Conservation (phyloP, 2,797 vertebrate genomes). For the Helicolenus hilgendorfi region DNA sequence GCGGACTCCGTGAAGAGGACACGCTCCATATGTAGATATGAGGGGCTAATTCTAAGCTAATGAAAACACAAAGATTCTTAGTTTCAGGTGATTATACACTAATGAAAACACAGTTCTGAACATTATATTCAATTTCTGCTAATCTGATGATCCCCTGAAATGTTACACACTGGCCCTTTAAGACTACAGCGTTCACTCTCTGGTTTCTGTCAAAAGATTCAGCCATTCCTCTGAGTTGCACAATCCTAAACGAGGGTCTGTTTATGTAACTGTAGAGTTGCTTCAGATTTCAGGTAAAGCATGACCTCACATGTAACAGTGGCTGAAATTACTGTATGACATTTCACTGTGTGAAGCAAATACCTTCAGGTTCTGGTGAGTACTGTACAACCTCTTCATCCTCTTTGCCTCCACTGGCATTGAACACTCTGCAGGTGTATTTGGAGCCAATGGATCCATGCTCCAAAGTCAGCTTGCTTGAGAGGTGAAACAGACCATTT, state of each 20-base stretch:
- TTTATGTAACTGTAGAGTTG: neutral
- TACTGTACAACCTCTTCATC: fast-evolving
- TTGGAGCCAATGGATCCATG: fast-evolving
- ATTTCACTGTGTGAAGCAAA: neutral
- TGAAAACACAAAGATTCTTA: no score
- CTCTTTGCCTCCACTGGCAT: slow-evolving; percentile 37
- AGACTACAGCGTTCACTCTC: no score
- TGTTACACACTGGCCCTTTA: no score
- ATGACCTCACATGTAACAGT: neutral
- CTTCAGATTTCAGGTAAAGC: neutral
- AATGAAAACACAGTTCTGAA: no score
- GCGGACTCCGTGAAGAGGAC: no score
- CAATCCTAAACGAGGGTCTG: neutral
- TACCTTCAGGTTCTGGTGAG: fast-evolving
- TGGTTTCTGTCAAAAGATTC: no score
- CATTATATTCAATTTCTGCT: no score
- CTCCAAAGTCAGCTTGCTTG: slow-evolving; percentile 63
- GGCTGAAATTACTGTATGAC: neutral
- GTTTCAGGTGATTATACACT: no score
- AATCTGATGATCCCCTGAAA: no score
- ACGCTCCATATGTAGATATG: no score
- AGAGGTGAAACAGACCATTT: slow-evolving; percentile 58
- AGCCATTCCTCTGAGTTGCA: neutral
- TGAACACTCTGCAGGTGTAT: slow-evolving; percentile 76
- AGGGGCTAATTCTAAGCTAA: no score